Evolutionary conservation across 2,888 invertebrate species (phyloP).

Genomic region (Metacarcinus magister): DNA sequence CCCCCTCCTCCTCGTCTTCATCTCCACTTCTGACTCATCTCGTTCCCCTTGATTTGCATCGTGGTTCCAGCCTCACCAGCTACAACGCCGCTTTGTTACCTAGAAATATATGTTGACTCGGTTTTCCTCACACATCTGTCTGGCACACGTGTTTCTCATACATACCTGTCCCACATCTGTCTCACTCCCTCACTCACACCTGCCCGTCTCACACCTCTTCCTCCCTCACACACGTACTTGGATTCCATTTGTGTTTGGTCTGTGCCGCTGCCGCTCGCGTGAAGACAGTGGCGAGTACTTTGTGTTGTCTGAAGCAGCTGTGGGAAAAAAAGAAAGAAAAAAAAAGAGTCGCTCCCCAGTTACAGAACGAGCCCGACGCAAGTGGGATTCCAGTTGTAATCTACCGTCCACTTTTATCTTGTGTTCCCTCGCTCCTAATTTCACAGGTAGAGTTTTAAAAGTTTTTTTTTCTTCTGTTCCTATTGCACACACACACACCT

Average conservation of each 20-base stretch:
- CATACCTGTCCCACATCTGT: neutral
- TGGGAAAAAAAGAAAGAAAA: too few relatives aligned
- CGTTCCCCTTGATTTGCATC: neutral
- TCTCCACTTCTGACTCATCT: neutral
- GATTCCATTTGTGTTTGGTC: too few relatives aligned
- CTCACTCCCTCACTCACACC: neutral
- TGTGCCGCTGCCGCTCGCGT: too few relatives aligned
- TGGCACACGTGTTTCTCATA: neutral
- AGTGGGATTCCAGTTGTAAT: neutral
- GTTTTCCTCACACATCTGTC: neutral
- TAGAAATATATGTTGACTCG: neutral
- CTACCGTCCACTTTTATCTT: slow-evolving; percentile 2
- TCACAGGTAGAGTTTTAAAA: too few relatives aligned
- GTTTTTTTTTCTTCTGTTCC: too few relatives aligned
- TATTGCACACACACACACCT: too few relatives aligned
- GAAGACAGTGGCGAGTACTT: too few relatives aligned
- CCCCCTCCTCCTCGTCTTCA: neutral
- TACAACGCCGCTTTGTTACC: neutral
- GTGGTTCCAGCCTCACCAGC: neutral
- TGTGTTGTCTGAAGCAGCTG: too few relatives aligned
- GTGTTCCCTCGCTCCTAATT: too few relatives aligned
- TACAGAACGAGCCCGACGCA: neutral
- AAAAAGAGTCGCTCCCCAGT: too few relatives aligned
- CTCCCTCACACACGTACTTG: too few relatives aligned
- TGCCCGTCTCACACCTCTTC: neutral